Evolutionary conservation across 2,888 invertebrate genomes (phyloP), one percentile per base, ranked within the genome.

Genomic region (Helobdella robusta): DNA sequence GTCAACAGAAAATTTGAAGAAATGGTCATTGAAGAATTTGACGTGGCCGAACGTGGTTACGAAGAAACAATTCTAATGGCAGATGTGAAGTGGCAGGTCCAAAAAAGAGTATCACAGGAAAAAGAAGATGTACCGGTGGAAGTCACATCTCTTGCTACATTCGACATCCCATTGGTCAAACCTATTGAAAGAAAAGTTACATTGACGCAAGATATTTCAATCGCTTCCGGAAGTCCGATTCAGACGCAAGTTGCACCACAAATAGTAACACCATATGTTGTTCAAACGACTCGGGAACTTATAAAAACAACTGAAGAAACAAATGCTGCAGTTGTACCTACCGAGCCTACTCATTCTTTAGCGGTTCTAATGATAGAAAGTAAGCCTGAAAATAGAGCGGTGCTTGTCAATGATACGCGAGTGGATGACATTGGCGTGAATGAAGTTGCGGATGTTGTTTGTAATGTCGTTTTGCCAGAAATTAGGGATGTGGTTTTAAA

Each of bases 61-160:
- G 72, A 72, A 54, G 72, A 72, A 36, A 72, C 70, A 4, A 65
- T 72, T 30, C 68, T 69, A 32, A 72, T 72, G 70, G 72, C 72
- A 34, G 72, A 72, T 40, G 72, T 72, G 44, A 72, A 72, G 65
- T 72, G 72, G 72, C 71, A 72, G 59, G 56, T 66, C 18, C 67
- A 67, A 11, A 66, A 62, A 25, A 35, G 54, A 4, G 66, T 65
- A n/a, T 32, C 52, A 3, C 63, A 66, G 18, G 59, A 60, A 35
- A 44, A 25, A 23, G 69, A 67, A 32, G 61, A 64, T 25, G 58
- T 66, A 18, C 20, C 28, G 0, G 59, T 58, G 32, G 65, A 68
- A 35, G 44, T 28, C 18, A 66, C 68, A n/a, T 50, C 35, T 8
- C 28, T 34, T 4, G 20, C 3, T 11, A 46, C 25, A 34, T 23